Evolutionary conservation across 2,888 invertebrate genomes (phyloP), one percentile per base, ranked within the genome.

Genomic region (Norana najaformis): DNA sequence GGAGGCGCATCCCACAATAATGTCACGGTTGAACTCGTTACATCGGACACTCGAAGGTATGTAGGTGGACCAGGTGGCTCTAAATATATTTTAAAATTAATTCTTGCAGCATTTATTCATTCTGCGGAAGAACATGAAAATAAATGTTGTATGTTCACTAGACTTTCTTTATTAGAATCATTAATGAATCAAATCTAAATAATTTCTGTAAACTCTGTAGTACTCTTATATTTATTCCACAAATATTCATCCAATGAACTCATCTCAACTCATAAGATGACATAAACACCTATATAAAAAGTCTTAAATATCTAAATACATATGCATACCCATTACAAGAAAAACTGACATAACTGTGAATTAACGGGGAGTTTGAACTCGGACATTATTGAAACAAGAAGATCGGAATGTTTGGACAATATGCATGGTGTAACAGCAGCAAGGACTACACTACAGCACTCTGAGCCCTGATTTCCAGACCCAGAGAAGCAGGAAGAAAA

Each of bases 1-100:
- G 41, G 36, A 90, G 89, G 88, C 35, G 89, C 37, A 23, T 91
- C 83, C 91, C 91, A 91, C 1, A 38, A 69, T 41, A 91, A 41
- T 6, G 90, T 91, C 34, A 91, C 88, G 30, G 89, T 47, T 38
- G 53, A 47, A n/a, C 82, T 53, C 1, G 90, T 89, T n/a, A 90
- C 39, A n/a, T 91, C 89, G n/a, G 85, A 53, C 8, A 88, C 90
- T 5, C 88, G 88, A 37, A 91, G 89, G 37, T 88, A 41, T 41
- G 34, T 89, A 35, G 91, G 91, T 37, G 91, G 88, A 34, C 88
- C 88, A 38, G 91, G 91, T 88, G 85, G 85, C 37, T 23, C 85
- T 85, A 36, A n/a, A 85, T 34, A 37, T 23, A 36, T 3, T 3
- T 5, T n/a, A 69, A 69, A n/a, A 69, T 11, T n/a, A 69, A n/a